Conservation (phyloP, 2,797 vertebrate genomes). For the Urocyon cinereoargenteus region DNA sequence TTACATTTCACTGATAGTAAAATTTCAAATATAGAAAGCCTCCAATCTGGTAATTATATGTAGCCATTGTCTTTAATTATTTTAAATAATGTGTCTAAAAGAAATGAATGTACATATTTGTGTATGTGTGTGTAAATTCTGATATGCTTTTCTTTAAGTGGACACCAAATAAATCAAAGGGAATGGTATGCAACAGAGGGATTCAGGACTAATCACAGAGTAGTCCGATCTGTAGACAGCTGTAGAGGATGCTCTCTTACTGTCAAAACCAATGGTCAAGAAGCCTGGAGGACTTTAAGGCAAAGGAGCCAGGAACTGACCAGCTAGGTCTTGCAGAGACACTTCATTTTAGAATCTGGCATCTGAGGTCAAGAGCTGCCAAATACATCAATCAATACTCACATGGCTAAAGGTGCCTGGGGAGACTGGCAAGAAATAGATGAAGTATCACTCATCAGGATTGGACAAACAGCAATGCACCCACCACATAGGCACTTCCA, state of each 20-base stretch:
- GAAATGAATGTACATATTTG: conserved; percentile 25
- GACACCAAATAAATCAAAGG: conserved; percentile 54
- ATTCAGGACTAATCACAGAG: conserved; percentile 59
- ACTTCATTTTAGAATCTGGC: conserved; percentile 71
- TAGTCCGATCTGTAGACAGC: conserved; percentile 48
- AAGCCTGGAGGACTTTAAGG: conserved; percentile 59
- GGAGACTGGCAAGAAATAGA: neutral
- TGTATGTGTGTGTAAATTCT: neutral
- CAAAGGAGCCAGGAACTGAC: conserved; percentile 73
- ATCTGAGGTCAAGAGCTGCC: conserved; percentile 75
- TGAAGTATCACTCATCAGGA: neutral
- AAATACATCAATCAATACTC: conserved; percentile 58
- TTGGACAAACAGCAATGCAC: neutral
- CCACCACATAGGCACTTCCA: neutral
- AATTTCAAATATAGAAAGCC: conserved; percentile 61
- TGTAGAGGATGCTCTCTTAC: conserved; percentile 29
- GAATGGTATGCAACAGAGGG: neutral
- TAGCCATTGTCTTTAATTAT: conserved; percentile 38
- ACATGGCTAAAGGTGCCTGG: neutral
- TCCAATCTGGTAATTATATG: conserved; percentile 63
- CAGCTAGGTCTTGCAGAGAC: conserved; percentile 53
- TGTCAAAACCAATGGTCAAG: conserved; percentile 73
- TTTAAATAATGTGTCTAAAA: conserved; percentile 65
- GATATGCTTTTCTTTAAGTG: neutral
- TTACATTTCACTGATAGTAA: conserved; percentile 53